These are phyloP conservation scores for Vesta saturnalis DNA, from an alignment of 2,888 invertebrate genomes.

Conservation along the genomic window DNA sequence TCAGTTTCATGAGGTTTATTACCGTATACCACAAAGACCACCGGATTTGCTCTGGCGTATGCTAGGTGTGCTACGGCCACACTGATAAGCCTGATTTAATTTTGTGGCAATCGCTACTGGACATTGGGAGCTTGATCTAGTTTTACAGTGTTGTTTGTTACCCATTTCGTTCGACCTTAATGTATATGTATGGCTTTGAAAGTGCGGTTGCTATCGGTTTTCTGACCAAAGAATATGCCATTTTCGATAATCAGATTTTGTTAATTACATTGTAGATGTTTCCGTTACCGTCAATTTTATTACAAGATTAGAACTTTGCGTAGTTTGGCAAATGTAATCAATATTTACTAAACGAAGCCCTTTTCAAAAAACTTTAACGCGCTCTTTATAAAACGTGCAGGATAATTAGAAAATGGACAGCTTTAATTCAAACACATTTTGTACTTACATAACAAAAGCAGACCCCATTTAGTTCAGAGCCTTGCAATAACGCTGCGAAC, in stretches of 20 bases:
- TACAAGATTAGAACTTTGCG: slow-evolving; percentile 1
- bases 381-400: too few relatives aligned
- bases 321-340: too few relatives aligned
- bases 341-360: too few relatives aligned
- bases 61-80: slow-evolving; percentile 49
- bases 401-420: too few relatives aligned
- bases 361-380: too few relatives aligned
- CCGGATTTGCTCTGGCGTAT: slow-evolving; percentile 49
- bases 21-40: slow-evolving; percentile 51
- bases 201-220: slow-evolving; percentile 17
- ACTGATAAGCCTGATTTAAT: slow-evolving; percentile 59
- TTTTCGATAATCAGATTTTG: slow-evolving; percentile 52
- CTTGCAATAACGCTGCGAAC: too few relatives aligned
- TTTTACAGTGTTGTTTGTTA: slow-evolving; percentile 55
- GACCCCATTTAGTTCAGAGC: too few relatives aligned
- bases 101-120: slow-evolving; percentile 56
- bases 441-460: too few relatives aligned
- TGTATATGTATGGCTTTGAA: slow-evolving; percentile 45
- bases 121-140: slow-evolving; percentile 56
- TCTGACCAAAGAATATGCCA: slow-evolving; percentile 28
- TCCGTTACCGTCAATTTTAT: not conserved
- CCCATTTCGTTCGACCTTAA: slow-evolving; percentile 34
- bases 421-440: too few relatives aligned
- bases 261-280: slow-evolving; percentile 7
- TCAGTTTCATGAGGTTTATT: slow-evolving; percentile 52